Base-by-base conservation (phyloP, 2,113 vertebrate species). In the Sisor rabdophorus region DNA sequence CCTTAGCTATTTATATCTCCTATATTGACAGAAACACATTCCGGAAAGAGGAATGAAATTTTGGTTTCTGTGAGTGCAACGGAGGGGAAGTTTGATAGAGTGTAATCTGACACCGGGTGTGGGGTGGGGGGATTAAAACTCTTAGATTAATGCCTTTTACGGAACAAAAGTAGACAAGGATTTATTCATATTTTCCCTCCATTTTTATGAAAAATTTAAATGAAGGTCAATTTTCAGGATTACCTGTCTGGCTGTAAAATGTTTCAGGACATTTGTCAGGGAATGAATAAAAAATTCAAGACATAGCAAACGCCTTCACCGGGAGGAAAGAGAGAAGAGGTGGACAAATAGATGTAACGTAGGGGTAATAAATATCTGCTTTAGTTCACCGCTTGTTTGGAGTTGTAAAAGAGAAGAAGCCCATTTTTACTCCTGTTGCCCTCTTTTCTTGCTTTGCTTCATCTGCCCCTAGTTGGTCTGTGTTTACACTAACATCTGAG, bases 1-100 rank as follows among this genome's bases (percentile, higher is more conserved):
- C n/a, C 85, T 80, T 83, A 89, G 87, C 88, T 92, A 91, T 91
- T 90, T 91, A 88, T 91, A 91, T 86, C 89, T 83, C 76, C 82
- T 75, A 85, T 88, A 88, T 88, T 90, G 91, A 89, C 87, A 90
- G 82, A 85, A 87, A 88, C 84, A 81, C 84, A 83, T 65, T 79
- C 56, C 58, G 70, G 79, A 78, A 52, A 84, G 80, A 84, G 71
- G 76, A 82, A 85, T 87, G 79, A 85, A 84, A 86, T 83, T 83
- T 73, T 85, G 75, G 77, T 87, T 86, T 85, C 82, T 84, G 67
- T 79, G 79, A 71, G 58, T 85, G 73, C 71, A 78, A 82, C 75
- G 76, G 73, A 26, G 68, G 71, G 78, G 71, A 71, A 68, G 65
- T 81, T 84, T 85, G 84, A 86, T 80, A 50, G 81, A 84, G 83